Conservation (phyloP, 2,797 vertebrate species). For the Platalea minor region DNA sequence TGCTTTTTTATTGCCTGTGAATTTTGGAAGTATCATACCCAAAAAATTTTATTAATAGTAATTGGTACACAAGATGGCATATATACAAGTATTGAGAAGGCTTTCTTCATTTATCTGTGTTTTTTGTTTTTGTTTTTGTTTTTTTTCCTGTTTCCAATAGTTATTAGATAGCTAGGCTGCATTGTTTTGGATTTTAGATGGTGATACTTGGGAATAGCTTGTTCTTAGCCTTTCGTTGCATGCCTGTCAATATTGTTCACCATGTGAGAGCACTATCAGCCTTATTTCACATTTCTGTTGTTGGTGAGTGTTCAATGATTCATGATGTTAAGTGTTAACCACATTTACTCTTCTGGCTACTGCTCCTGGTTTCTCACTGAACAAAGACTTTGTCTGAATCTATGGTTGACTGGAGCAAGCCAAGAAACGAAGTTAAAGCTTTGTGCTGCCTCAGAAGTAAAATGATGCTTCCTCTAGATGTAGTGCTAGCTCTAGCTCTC, state of each 20-base stretch:
- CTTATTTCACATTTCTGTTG: neutral
- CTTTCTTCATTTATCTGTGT: neutral
- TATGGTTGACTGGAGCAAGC: neutral
- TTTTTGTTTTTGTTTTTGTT: neutral
- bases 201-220: neutral
- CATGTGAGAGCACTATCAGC: neutral
- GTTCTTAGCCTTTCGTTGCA: neutral
- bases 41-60: neutral
- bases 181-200: neutral
- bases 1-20: neutral
- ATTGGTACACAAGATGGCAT: neutral
- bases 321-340: neutral
- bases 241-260: neutral
- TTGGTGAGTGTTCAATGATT: neutral
- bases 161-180: neutral
- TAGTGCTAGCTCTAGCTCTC: neutral
- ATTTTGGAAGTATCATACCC: neutral
- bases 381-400: neutral
- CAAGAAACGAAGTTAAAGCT: neutral
- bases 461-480: neutral
- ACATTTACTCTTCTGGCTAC: neutral
- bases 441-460: neutral
- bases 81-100: neutral
- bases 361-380: neutral
- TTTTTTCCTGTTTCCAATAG: neutral